Conservation (phyloP, 1,140 invertebrate species). For the Pinna nobilis region DNA sequence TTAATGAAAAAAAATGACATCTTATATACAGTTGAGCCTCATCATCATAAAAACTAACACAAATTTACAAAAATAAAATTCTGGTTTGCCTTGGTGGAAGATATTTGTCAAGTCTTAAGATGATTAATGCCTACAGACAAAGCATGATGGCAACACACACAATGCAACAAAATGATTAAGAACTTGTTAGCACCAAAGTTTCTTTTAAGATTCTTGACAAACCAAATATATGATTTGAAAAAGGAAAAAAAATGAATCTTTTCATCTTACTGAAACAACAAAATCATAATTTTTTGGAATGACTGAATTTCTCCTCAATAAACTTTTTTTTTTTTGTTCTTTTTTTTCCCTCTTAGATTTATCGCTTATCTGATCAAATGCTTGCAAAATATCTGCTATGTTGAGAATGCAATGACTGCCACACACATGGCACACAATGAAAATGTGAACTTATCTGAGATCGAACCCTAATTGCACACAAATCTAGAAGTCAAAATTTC, state of each 20-base stretch:
- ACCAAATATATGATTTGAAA: too few relatives aligned
- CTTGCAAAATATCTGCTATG: too few relatives aligned
- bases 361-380: neutral
- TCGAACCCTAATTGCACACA: too few relatives aligned
- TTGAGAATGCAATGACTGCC: too few relatives aligned
- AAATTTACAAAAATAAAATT: constrained; percentile 45
- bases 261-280: too few relatives aligned
- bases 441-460: too few relatives aligned
- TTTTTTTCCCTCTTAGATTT: neutral
- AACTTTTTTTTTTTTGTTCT: too few relatives aligned
- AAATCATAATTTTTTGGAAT: too few relatives aligned
- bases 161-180: neutral
- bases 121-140: neutral
- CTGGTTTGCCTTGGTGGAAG: constrained; percentile 22
- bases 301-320: too few relatives aligned
- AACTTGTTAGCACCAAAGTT: neutral
- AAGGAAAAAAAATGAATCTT: too few relatives aligned
- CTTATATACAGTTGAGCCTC: constrained; percentile 26
- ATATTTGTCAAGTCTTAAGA: neutral
- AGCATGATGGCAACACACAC: constrained; percentile 6
- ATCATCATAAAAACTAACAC: constrained; percentile 16
- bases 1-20: neutral
- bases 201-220: neutral
- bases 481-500: too few relatives aligned
- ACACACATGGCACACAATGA: too few relatives aligned